Evolutionary conservation across 2,113 vertebrate species (phyloP), one percentile per base, ranked within the genome.

Genomic region (Melanerpes formicivorus): DNA sequence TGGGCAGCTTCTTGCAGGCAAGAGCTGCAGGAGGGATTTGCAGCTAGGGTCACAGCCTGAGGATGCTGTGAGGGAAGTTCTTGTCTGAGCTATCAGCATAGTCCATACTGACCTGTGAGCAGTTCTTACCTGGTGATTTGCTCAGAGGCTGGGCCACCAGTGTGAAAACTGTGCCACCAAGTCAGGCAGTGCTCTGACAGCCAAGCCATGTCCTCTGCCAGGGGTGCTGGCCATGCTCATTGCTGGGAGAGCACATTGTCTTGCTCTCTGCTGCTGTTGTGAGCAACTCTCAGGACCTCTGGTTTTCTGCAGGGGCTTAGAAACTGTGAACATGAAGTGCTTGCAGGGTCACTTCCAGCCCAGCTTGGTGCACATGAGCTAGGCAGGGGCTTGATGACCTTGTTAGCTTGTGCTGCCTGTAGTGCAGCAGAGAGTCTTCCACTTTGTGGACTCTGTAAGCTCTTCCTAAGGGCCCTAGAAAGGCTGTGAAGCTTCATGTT

Each of bases 141-240:
- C 30, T 76, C 3, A 6, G 42, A 48, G 56, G 29, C 23, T 50
- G 67, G 32, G 30, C 22, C 55, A 11, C 62, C 48, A 13, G 2
- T 26, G 42, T 44, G 52, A 29, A n/a, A 73, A 26, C 44, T 18
- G 76, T 50, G 83, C 50, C 67, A 60, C 59, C 0, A 5, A 30
- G 58, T 30, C 34, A 7, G 1, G 2, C 0, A 0, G 23, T 7
- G 55, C 46, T 86, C 34, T 0, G 1, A 2, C 16, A 77, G 76
- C 60, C 3, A 4, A 48, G 23, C 56, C 10, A 4, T 26, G 4
- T 63, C 70, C 74, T 37, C 10, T 29, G n/a, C 0, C 0, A 32
- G 56, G 16, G 80, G 5, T 6, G 17, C 59, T 80, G 72, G 59
- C 75, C 23, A 10, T 0, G 1, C 0, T 0, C 4, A 17, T 22